These are phyloP conservation scores for Cosmia trapezina DNA, from an alignment of 2,888 invertebrate genomes.

Conservation along the genomic window DNA sequence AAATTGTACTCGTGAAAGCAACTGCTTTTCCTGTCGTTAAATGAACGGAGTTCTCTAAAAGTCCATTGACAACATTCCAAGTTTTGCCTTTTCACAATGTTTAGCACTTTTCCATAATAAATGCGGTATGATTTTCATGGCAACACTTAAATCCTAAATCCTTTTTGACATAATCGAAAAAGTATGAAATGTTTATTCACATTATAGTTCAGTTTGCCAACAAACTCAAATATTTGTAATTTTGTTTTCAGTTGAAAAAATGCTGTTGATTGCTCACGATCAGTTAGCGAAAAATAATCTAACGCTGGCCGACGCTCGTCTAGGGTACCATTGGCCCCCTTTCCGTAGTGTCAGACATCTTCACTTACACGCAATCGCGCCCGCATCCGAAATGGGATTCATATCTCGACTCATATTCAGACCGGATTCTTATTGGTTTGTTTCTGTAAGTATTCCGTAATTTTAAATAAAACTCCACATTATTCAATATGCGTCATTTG, in stretches of 20 bases:
- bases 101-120: not conserved
- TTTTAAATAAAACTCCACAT: not conserved
- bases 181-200: conserved; percentile 7
- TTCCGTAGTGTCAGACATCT: conserved; percentile 95
- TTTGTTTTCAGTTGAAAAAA: conserved; percentile 91
- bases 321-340: conserved; percentile 98
- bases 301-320: conserved; percentile 80
- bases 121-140: not conserved
- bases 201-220: not conserved
- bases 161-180: conserved; percentile 9
- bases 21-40: not conserved
- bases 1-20: not conserved
- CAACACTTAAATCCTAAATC: too few relatives aligned
- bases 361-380: conserved; percentile 96
- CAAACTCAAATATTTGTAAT: not conserved
- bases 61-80: not conserved
- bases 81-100: not conserved
- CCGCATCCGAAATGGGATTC: conserved; percentile 93
- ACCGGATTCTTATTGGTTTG: conserved; percentile 95
- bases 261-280: conserved; percentile 89
- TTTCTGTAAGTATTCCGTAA: conserved; percentile 91
- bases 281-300: conserved; percentile 88
- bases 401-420: conserved; percentile 92
- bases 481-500: too few relatives aligned
- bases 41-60: not conserved